These are phyloP conservation scores for Heteractis magnifica DNA, from an alignment of 92 coral and sea anemone species.

Conservation along the genomic window DNA sequence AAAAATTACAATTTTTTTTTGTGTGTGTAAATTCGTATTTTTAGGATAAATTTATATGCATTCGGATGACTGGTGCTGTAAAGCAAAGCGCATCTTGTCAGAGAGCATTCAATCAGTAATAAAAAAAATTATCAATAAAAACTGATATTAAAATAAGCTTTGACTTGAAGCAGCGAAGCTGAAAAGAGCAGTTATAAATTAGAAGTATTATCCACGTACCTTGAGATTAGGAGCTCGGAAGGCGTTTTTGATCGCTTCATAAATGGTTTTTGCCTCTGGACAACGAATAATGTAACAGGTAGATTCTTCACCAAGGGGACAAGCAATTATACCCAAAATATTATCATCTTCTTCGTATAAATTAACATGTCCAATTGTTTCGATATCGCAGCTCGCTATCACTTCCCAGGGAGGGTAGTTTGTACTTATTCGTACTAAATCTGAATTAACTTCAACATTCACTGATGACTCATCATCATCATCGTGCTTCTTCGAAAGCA, in stretches of 20 bases:
- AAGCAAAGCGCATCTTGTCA: no score
- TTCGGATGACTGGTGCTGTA: no score
- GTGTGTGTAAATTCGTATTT: no score
- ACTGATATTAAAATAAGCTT: no score
- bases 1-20: no score
- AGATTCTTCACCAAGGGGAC: constrained; percentile 73
- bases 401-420: constrained; percentile 94
- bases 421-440: constrained; percentile 78
- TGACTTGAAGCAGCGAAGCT: no score
- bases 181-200: not conserved
- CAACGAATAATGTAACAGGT: constrained; percentile 71
- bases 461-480: constrained; percentile 67
- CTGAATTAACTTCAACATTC: constrained; percentile 78
- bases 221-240: constrained; percentile 72
- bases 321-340: constrained; percentile 69
- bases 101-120: no score
- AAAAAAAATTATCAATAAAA: no score
- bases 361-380: constrained; percentile 76
- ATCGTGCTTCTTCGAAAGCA: constrained; percentile 54
- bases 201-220: constrained; percentile 50
- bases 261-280: constrained; percentile 68
- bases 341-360: constrained; percentile 63
- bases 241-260: constrained; percentile 61
- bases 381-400: constrained; percentile 71
- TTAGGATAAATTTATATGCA: no score